These are phyloP conservation scores for Hirtodrosophila alboralis DNA, from an alignment of 2,888 invertebrate genomes.

Conservation along the genomic window DNA sequence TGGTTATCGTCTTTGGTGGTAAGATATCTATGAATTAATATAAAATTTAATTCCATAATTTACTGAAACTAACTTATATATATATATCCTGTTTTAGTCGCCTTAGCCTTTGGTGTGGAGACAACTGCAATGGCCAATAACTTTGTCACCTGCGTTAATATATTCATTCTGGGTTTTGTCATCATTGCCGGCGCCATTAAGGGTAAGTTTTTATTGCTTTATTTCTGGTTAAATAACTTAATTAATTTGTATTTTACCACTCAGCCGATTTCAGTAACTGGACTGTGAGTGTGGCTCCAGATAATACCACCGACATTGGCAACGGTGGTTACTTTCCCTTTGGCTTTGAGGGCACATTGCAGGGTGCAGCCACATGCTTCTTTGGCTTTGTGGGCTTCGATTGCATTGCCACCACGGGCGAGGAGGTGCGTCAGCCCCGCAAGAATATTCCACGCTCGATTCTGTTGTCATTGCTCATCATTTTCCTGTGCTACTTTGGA, in stretches of 20 bases:
- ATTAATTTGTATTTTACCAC: neutral
- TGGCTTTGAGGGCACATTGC: constrained; percentile 91
- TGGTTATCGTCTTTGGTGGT: constrained; percentile 89
- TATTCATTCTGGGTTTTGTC: constrained; percentile 89
- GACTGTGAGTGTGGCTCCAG: constrained; percentile 83
- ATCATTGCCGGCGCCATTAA: constrained; percentile 89
- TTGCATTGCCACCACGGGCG: constrained; percentile 91
- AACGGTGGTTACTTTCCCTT: constrained; percentile 95
- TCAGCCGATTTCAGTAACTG: constrained; percentile 86
- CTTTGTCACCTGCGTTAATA: constrained; percentile 89
- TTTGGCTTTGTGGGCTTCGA: constrained; percentile 98
- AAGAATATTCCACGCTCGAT: constrained; percentile 93
- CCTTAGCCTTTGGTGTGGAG: constrained; percentile 91
- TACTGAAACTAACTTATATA: neutral
- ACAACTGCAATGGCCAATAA: constrained; percentile 92
- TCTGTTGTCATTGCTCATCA: constrained; percentile 89
- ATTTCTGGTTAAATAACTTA: neutral
- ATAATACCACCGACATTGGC: constrained; percentile 85
- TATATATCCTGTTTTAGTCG: too few relatives aligned
- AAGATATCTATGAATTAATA: constrained; percentile 46
- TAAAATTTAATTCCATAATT: neutral
- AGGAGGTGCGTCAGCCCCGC: constrained; percentile 95
- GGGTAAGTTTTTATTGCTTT: constrained; percentile 83
- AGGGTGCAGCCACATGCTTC: constrained; percentile 92
- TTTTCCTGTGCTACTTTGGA: constrained; percentile 92